Evolutionary conservation across 2,888 invertebrate species (phyloP).

Genomic region (Synergus japonicus): DNA sequence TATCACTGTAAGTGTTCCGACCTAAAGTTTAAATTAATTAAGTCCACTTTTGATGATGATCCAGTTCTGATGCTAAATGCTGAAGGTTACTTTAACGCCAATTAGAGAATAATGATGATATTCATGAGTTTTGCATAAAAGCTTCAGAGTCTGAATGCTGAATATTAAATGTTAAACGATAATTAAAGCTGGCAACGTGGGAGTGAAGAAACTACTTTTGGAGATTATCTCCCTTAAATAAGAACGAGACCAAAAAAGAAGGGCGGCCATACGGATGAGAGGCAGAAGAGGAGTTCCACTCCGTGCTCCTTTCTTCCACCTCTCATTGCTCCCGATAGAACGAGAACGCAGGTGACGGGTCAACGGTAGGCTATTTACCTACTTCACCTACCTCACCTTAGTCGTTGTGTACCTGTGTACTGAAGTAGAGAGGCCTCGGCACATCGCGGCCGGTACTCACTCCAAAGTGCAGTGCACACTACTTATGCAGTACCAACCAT

Average conservation of each 20-base stretch:
- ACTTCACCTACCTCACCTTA: conserved; percentile 73
- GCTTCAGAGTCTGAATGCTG: not conserved
- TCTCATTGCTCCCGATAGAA: conserved; percentile 75
- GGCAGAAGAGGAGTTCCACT: conserved; percentile 50
- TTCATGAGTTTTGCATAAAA: not conserved
- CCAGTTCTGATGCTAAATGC: not conserved
- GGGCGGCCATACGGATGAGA: conserved; percentile 27
- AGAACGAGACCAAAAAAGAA: conserved; percentile 38
- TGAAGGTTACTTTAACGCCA: not conserved
- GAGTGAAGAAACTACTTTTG: not conserved
- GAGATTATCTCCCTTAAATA: conserved; percentile 4
- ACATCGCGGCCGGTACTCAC: conserved; percentile 32
- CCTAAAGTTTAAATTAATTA: not conserved
- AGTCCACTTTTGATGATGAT: not conserved
- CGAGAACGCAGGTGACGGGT: conserved; percentile 77
- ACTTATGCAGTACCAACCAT: conserved; percentile 15
- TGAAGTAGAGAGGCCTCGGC: conserved; percentile 35
- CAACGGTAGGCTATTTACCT: conserved; percentile 77
- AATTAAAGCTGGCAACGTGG: not conserved
- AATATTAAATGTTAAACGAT: conserved; percentile 2
- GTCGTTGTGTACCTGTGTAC: conserved; percentile 26
- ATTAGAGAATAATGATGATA: not conserved
- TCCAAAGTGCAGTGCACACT: conserved; percentile 29
- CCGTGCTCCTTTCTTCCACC: conserved; percentile 65
- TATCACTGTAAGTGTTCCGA: not conserved